Base-by-base conservation (phyloP, 2,888 invertebrate species). In the Brenthis daphne region DNA sequence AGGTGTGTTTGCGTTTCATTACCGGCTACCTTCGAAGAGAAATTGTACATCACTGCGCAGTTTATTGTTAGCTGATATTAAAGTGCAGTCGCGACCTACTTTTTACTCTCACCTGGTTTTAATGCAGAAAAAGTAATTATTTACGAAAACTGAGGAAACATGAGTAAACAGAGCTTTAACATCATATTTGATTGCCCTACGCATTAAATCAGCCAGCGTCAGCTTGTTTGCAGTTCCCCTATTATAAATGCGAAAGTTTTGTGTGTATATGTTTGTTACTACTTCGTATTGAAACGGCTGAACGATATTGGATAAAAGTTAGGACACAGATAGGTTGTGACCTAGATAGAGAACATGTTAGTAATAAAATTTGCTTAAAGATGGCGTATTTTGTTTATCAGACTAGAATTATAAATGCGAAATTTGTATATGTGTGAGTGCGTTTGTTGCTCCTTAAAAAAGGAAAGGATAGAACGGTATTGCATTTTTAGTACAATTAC, bases 1-100 rank as follows among this genome's bases (percentile, higher is more conserved):
- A 72, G 70, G 73, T 87, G 85, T 85, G 83, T 85, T 87, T 84
- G 79, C 79, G 75, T 87, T 87, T 80, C 82, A 86, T 87, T 85
- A 86, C 75, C 76, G 76, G 73, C 75, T 72, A 73, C 63, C 67
- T 74, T 68, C 71, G 70, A 57, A 69, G 74, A 70, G 72, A 72
- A 73, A 73, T 73, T 73, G 70, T 66, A 71, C 69, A 72, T 74
- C 74, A 65, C 68, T 37, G 54, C 64, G 54, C 69, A 70, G 58
- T 68, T 71, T 71, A 71, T 68, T 70, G 72, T 72, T 67, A 72
- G 55, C 69, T 67, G 72, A 68, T 74, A 73, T 69, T 70, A 69
- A 67, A 70, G 66, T 72, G 71, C 73, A 69, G 51, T 67, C 66
- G 68, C 43, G 70, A 72, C 70, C 72, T 60, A 70, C 64, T 68